Base-by-base conservation (phyloP, 2,113 vertebrate genomes). In the Crotalus horridus region DNA sequence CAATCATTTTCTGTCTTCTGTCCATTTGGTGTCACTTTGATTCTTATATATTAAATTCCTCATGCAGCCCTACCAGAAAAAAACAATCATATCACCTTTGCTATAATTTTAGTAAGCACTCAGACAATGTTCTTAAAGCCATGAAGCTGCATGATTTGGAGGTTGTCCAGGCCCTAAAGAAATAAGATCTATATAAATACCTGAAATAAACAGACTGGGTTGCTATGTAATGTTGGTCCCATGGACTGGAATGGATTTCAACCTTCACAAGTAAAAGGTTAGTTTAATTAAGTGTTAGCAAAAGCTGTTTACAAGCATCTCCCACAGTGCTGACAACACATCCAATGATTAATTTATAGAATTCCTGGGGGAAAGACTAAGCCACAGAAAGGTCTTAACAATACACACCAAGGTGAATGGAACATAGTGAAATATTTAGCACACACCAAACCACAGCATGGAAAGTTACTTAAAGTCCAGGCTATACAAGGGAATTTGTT, bases 341-440 rank as follows among this genome's bases (percentile, higher is more conserved):
- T 89, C 8, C 85, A 93, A 33, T 88, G 90, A 95, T 96, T 94
- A 95, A 95, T 95, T 96, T 61, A 91, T 13, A 51, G 64, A 13
- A 92, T 94, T 95, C 92, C 91, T 95, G 74, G 89, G 91, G 92
- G 90, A 90, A 95, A 93, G 55, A 46, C 26, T 90, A 48, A 92
- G 29, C 26, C n/a, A 87, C 29, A n/a, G 7, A 94, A 96, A 93
- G 53, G 89, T 91, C 64, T 95, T 88, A 94, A 91, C 93, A 91
- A 92, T 89, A 20, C 85, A 94, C 93, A 64, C 1, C 89, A 93
- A 86, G 48, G 53, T 89, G 26, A 61, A 96, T 9, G 90, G 88
- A 88, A 48, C 43, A 11, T 1, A 94, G 93, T 94, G 88, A 96
- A 95, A 95, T 95, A 96, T 92, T 96, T 95, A 95, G 48, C 0